phyloP scores from a whole-genome alignment of 2,888 invertebrate species.

The Himalopsyche anomala region DNA sequence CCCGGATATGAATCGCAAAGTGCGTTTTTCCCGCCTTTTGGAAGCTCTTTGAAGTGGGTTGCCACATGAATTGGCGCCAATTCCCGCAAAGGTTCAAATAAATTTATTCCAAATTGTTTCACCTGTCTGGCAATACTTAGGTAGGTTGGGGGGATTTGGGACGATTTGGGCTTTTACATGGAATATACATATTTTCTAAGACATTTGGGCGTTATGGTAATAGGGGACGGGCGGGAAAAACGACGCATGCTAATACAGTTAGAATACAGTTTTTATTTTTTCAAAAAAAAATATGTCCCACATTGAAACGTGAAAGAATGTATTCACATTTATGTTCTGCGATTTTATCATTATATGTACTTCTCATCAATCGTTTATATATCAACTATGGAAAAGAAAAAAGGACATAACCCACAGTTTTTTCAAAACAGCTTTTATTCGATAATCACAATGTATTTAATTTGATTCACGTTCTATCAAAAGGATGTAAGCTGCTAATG shows the following conservation, averaged over 20 bases:
- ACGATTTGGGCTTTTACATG: not conserved
- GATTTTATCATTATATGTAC: too few relatives aligned
- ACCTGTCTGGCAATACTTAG: conserved; percentile 18
- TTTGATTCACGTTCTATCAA: too few relatives aligned
- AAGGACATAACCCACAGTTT: too few relatives aligned
- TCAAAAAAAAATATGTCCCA: too few relatives aligned
- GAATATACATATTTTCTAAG: not conserved
- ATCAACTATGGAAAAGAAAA: too few relatives aligned
- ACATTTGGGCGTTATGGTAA: not conserved
- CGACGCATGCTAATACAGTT: not conserved
- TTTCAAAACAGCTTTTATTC: too few relatives aligned
- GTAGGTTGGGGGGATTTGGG: conserved; percentile 2
- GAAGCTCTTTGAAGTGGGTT: conserved; percentile 21
- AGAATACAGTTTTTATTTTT: not conserved
- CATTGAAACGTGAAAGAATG: too few relatives aligned
- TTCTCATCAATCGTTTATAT: too few relatives aligned
- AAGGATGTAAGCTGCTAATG: too few relatives aligned
- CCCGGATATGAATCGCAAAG: conserved; percentile 34
- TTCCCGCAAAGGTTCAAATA: conserved; percentile 33
- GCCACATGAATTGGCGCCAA: conserved; percentile 34
- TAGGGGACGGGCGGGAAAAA: not conserved
- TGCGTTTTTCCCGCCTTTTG: conserved; percentile 23
- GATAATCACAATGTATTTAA: too few relatives aligned
- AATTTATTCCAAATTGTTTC: conserved; percentile 34
- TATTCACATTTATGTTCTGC: too few relatives aligned